Evolutionary conservation across 2,888 invertebrate genomes (phyloP).

Genomic region (Nowickia ferox): DNA sequence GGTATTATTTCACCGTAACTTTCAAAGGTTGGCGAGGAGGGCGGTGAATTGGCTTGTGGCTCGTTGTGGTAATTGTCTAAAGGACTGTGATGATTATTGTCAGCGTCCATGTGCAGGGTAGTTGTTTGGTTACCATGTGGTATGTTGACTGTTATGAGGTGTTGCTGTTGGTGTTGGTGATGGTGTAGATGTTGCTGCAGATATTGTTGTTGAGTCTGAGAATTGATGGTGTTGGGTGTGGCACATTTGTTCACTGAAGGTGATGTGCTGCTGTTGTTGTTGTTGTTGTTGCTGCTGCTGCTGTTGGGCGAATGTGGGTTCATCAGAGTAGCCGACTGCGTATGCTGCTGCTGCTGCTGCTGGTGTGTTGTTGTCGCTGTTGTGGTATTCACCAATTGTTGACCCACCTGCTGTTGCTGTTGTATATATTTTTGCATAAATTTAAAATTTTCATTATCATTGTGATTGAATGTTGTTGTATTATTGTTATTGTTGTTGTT

Average conservation of each 20-base stretch:
- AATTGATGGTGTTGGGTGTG: slow-evolving; percentile 74
- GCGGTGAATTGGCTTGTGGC: slow-evolving; percentile 52
- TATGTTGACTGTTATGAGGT: slow-evolving; percentile 51
- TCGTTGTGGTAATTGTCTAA: slow-evolving; percentile 72
- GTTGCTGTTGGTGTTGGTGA: slow-evolving; percentile 52
- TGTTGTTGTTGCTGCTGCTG: slow-evolving; percentile 47
- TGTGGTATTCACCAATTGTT: slow-evolving; percentile 51
- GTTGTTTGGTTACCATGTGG: slow-evolving; percentile 47
- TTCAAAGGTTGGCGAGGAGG: slow-evolving; percentile 70
- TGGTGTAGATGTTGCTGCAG: slow-evolving; percentile 74
- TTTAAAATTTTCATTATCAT: slow-evolving; percentile 78
- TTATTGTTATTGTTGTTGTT: slow-evolving; percentile 73
- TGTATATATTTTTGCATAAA: slow-evolving; percentile 81
- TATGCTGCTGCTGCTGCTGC: slow-evolving; percentile 70
- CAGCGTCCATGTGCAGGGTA: slow-evolving; percentile 49
- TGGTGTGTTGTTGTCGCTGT: slow-evolving; percentile 60
- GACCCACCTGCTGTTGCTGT: slow-evolving; percentile 76
- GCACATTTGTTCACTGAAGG: slow-evolving; percentile 57
- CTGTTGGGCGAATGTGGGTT: slow-evolving; percentile 75
- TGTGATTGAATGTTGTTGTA: slow-evolving; percentile 62
- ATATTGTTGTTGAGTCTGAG: slow-evolving; percentile 75
- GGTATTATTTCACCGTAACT: slow-evolving; percentile 70
- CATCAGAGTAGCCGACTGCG: slow-evolving; percentile 73
- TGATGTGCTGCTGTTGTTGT: slow-evolving; percentile 51
- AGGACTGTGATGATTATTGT: slow-evolving; percentile 42